Conservation (phyloP, 2,888 invertebrate genomes). For the Ernsta delagoae region DNA sequence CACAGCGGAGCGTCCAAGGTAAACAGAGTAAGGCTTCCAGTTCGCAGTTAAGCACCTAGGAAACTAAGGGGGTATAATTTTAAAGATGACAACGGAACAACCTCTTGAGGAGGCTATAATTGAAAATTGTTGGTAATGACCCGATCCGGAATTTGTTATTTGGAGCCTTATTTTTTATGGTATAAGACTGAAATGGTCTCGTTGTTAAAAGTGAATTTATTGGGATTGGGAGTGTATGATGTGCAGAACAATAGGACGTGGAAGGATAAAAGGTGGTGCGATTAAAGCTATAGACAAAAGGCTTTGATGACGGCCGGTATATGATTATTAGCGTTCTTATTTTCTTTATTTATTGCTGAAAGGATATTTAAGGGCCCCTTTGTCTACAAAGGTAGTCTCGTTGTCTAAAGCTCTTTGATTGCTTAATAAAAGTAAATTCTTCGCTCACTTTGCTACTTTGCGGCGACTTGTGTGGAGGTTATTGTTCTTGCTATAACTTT, state of each 20-base stretch:
- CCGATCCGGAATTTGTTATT: constrained; percentile 34
- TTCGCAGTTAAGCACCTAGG: constrained; percentile 42
- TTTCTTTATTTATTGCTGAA: constrained; percentile 33
- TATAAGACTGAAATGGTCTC: constrained; percentile 40
- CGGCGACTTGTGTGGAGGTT: constrained; percentile 25
- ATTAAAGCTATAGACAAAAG: constrained; percentile 49
- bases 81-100: constrained; percentile 53
- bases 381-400: constrained; percentile 35
- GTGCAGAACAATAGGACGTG: constrained; percentile 53
- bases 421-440: constrained; percentile 37
- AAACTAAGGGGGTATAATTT: constrained; percentile 52
- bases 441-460: constrained; percentile 30
- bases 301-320: constrained; percentile 47
- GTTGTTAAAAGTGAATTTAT: constrained; percentile 40
- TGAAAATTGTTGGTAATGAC: constrained; percentile 54
- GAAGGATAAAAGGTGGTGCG: constrained; percentile 50
- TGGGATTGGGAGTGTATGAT: constrained; percentile 51
- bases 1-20: constrained; percentile 37
- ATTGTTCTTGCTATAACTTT: constrained; percentile 30
- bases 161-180: constrained; percentile 38
- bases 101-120: constrained; percentile 48
- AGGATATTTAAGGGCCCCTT: constrained; percentile 27
- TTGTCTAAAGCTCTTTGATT: constrained; percentile 36
- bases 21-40: constrained; percentile 36
- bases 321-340: constrained; percentile 37